phyloP scores from a whole-genome alignment of 2,888 invertebrate species.

The Nemurella pictetii region DNA sequence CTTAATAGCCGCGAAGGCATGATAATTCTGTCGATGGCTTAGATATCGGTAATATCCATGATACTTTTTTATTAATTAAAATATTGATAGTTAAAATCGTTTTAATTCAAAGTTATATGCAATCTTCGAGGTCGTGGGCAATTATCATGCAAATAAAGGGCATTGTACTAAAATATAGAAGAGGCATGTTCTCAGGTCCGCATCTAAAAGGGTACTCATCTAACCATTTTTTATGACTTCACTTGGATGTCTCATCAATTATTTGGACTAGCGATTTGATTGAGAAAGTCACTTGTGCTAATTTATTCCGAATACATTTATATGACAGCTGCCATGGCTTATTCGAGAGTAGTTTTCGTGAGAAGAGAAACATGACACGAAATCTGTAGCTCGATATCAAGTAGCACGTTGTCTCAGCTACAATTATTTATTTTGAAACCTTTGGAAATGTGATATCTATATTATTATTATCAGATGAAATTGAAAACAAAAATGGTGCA shows the following conservation, averaged over 20 bases:
- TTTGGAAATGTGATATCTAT: too few relatives aligned
- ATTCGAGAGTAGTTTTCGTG: not conserved
- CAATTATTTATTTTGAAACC: not conserved
- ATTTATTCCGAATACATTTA: not conserved
- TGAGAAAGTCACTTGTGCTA: not conserved
- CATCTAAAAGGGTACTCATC: not conserved
- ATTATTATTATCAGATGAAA: too few relatives aligned
- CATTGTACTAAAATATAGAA: not conserved
- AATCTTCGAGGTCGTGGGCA: not conserved
- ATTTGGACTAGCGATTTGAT: not conserved
- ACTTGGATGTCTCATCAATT: slow-evolving; percentile 5
- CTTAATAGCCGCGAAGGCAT: not conserved
- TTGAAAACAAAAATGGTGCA: too few relatives aligned
- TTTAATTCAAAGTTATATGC: not conserved
- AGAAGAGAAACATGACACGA: not conserved
- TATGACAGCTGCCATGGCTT: not conserved
- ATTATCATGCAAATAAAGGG: not conserved
- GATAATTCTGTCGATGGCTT: not conserved
- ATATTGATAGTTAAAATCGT: too few relatives aligned
- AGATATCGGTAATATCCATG: too few relatives aligned
- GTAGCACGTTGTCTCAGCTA: not conserved
- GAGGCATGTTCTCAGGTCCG: not conserved
- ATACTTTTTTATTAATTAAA: too few relatives aligned
- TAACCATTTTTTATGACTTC: not conserved
- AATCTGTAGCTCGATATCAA: not conserved